Evolutionary conservation across 1,140 invertebrate species (phyloP).

Genomic region (Tigriopus japonicus): DNA sequence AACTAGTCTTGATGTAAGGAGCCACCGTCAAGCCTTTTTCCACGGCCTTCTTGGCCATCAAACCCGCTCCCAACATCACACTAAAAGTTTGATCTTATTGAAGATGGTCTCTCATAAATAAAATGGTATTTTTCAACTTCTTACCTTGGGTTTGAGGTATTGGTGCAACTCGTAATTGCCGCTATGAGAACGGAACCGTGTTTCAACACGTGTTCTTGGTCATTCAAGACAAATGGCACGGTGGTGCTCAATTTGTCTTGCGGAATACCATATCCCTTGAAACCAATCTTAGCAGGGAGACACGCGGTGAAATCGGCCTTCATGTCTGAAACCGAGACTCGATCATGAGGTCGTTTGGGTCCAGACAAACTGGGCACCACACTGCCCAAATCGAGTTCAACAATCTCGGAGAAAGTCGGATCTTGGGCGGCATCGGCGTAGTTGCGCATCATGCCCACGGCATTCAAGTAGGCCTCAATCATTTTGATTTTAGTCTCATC

Average conservation of each 20-base stretch:
- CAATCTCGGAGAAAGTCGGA: constrained; percentile 64
- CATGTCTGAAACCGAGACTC: constrained; percentile 74
- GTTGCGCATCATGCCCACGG: constrained; percentile 62
- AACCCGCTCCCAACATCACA: constrained; percentile 33
- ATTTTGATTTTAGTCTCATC: constrained; percentile 55
- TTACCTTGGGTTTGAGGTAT: constrained; percentile 87
- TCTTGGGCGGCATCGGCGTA: constrained; percentile 56
- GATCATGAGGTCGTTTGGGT: constrained; percentile 89
- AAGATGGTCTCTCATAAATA: too few species aligned
- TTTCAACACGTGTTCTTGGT: constrained; percentile 54
- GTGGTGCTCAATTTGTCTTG: constrained; percentile 40
- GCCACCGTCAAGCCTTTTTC: constrained; percentile 66
- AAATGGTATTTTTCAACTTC: constrained; percentile 4
- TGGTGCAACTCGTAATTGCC: constrained; percentile 93
- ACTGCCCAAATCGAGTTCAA: constrained; percentile 65
- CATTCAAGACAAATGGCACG: constrained; percentile 57
- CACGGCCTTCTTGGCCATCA: constrained; percentile 86
- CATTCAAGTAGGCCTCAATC: constrained; percentile 63
- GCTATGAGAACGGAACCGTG: constrained; percentile 93
- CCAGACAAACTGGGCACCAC: constrained; percentile 89
- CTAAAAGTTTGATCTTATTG: not conserved
- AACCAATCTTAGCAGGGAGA: constrained; percentile 64
- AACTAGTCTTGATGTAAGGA: constrained; percentile 86
- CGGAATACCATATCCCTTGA: constrained; percentile 57
- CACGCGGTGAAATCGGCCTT: constrained; percentile 70